Evolutionary conservation across 2,113 vertebrate genomes (phyloP), one percentile per base, ranked within the genome.

Genomic region (Casuarius casuarius): DNA sequence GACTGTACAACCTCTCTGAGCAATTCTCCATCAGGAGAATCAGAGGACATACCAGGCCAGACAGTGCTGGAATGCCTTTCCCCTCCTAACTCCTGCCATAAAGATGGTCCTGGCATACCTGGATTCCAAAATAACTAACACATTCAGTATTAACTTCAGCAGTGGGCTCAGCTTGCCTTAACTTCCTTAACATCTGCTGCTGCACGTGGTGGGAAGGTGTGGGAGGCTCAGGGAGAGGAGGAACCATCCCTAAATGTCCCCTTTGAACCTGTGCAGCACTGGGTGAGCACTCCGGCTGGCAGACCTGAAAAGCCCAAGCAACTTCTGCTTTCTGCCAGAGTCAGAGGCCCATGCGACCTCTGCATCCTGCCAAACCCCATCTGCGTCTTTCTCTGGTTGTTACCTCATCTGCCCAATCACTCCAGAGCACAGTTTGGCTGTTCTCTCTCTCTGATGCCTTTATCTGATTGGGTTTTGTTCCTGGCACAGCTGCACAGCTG

Each of bases 371-470:
- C 87, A 77, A 56, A 68, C 40, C 68, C 76, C 63, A 20, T 76
- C 3, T 2, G 80, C 48, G 0, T 62, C 58, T 61, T 90, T 85
- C 67, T 73, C 80, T 51, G 48, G 7, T 65, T 63, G 44, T 94
- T 90, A 65, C 80, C 59, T 94, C 72, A 48, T 68, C 14, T 73
- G 86, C 52, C 31, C 48, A 51, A 56, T 31, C 1, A 0, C 77
- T 83, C 62, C 3, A 2, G 67, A 94, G 77, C 40, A 21, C 33
- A 62, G 63, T 62, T 76, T 92, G 73, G 78, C 89, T 90, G 77
- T 90, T 76, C 62, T 68, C 23, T 54, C 51, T 25, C 73, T 40
- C 83, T 83, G 68, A 92, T 70, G 46, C 58, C 63, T 85, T 78
- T 67, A 56, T 73, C 79, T 56, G 86, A 65, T 88, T 48, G 84